Evolutionary conservation across 2,888 invertebrate genomes (phyloP).

Genomic region (Biston betularia): DNA sequence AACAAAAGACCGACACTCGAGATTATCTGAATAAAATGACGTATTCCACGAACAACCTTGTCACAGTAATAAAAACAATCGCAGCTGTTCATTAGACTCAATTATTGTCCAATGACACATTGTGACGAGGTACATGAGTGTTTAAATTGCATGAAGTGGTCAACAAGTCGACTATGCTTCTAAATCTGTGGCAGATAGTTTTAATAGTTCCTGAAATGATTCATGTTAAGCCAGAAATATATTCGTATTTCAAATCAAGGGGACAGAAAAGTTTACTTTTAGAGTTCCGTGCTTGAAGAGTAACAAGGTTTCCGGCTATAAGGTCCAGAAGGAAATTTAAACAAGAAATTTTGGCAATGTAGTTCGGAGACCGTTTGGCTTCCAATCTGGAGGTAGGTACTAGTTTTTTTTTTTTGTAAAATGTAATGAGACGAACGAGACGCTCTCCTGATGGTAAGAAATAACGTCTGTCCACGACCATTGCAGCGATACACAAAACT

Average conservation of each 20-base stretch:
- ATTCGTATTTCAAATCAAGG: constrained; percentile 23
- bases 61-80: constrained; percentile 10
- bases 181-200: constrained; percentile 16
- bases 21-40: constrained; percentile 19
- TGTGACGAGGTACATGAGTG: constrained; percentile 13
- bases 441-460: too few species aligned
- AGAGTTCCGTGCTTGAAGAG: too few species aligned
- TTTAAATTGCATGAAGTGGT: background rate
- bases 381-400: too few species aligned
- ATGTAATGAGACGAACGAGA: too few species aligned
- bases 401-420: too few species aligned
- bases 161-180: constrained; percentile 5
- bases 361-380: too few species aligned
- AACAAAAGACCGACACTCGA: constrained; percentile 30
- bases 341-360: too few species aligned
- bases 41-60: constrained; percentile 16
- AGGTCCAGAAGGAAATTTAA: too few species aligned
- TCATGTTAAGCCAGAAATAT: constrained; percentile 13
- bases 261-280: background rate
- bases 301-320: too few species aligned
- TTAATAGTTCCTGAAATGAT: constrained; percentile 24
- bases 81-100: constrained; percentile 4
- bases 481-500: too few species aligned
- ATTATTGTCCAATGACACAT: constrained; percentile 1
- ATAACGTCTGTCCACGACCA: too few species aligned